phyloP scores from a whole-genome alignment of 2,113 vertebrate genomes.

The Grantiella picta region DNA sequence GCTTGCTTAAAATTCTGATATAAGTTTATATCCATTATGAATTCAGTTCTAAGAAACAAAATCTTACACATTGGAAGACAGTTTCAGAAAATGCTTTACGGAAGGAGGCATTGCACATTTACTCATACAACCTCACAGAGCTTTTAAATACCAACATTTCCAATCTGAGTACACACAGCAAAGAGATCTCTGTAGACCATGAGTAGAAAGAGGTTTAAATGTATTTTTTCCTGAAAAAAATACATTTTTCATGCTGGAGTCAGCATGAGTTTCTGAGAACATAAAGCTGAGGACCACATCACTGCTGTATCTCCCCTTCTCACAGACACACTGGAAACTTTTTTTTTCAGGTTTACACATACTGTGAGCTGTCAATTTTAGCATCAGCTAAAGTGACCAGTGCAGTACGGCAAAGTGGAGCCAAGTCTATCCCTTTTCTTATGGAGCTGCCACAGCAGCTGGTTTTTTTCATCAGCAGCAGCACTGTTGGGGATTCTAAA shows the following conservation, averaged over 20 bases:
- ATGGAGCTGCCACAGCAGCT: background rate
- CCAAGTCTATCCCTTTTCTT: background rate
- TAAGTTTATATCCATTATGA: background rate
- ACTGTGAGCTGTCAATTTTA: background rate
- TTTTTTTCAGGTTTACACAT: background rate
- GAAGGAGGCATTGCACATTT: background rate
- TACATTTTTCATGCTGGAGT: background rate
- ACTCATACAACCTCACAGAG: background rate
- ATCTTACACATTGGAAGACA: background rate
- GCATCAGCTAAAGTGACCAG: background rate
- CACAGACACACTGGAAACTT: background rate
- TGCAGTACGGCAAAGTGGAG: background rate
- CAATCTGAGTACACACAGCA: background rate
- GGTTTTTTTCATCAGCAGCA: background rate
- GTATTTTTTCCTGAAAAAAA: background rate
- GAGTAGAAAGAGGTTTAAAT: background rate
- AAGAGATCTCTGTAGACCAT: background rate
- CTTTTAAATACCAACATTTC: background rate
- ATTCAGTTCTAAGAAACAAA: background rate
- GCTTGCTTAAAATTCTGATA: background rate
- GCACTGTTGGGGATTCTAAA: background rate
- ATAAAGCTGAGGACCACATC: background rate
- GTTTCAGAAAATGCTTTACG: background rate
- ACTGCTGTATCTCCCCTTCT: background rate
- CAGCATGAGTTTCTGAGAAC: background rate